A percentile compares a stretch with the other conserved stretches of the same genome.
Conservation (phyloP, 2,797 vertebrate genomes). For the Notoglanidium macrostoma region DNA sequence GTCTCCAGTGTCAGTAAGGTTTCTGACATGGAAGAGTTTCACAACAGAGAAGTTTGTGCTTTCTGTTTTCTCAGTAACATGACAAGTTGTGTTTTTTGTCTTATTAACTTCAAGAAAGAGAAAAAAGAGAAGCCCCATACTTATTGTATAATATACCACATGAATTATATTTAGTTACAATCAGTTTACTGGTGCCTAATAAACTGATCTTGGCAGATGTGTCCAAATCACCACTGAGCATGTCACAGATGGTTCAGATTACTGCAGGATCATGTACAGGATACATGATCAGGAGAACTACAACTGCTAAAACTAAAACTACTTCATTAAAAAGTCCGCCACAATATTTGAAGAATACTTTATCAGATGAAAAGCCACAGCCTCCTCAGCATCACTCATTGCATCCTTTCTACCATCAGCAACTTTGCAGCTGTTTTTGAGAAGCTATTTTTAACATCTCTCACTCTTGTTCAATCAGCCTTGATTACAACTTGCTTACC, state of each 20-base stretch:
- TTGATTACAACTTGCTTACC: conserved; percentile 58
- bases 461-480: conserved; percentile 51
- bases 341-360: conserved; percentile 3
- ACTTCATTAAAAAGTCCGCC: neutral
- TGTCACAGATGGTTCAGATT: neutral
- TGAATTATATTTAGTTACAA: neutral
- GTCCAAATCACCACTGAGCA: neutral
- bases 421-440: conserved; percentile 46
- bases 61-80: neutral
- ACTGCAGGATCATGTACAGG: neutral
- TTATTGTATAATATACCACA: neutral
- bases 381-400: neutral
- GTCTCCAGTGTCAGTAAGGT: neutral
- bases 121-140: neutral
- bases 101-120: neutral
- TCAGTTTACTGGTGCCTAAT: neutral
- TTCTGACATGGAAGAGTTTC: neutral
- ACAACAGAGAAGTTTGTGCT: neutral
- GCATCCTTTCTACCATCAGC: conserved; percentile 26
- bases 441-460: conserved; percentile 59
- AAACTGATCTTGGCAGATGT: neutral
- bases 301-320: neutral
- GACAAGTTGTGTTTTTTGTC: neutral
- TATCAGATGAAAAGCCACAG: neutral
- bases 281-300: conserved; percentile 5